Conservation (phyloP, 2,797 vertebrate genomes). For the Lophura swinhoii region DNA sequence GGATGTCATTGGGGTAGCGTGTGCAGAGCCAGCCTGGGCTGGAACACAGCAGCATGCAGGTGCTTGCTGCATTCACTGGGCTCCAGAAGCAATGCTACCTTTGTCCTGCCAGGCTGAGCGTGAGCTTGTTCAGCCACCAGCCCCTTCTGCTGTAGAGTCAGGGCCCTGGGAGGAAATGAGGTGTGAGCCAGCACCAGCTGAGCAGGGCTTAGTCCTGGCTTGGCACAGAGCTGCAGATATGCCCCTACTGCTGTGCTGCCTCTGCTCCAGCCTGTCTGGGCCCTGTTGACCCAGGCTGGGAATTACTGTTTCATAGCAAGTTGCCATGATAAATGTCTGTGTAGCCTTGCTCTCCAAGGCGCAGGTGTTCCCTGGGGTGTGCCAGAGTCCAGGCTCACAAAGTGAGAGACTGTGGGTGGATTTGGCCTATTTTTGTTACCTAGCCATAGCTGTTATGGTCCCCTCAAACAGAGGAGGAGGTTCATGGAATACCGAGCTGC, state of each 20-base stretch:
- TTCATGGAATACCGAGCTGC: neutral
- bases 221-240: neutral
- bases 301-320: neutral
- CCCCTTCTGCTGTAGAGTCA: neutral
- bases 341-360: neutral
- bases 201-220: neutral
- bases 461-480: neutral
- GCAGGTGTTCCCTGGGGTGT: neutral
- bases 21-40: neutral
- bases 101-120: accelerated
- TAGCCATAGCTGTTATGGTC: neutral
- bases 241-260: neutral
- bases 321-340: neutral
- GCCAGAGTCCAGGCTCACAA: neutral
- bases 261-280: neutral
- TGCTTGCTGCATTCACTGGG: neutral
- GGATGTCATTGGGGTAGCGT: neutral
- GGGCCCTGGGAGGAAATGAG: neutral
- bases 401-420: slow-evolving; percentile 18
- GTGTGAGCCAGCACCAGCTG: neutral
- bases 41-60: neutral
- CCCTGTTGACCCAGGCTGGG: neutral
- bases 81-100: neutral
- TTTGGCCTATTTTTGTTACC: slow-evolving; percentile 7
- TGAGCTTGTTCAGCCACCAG: neutral